Base-by-base conservation (phyloP, 2,113 vertebrate genomes). In the Catharus fuscescens region DNA sequence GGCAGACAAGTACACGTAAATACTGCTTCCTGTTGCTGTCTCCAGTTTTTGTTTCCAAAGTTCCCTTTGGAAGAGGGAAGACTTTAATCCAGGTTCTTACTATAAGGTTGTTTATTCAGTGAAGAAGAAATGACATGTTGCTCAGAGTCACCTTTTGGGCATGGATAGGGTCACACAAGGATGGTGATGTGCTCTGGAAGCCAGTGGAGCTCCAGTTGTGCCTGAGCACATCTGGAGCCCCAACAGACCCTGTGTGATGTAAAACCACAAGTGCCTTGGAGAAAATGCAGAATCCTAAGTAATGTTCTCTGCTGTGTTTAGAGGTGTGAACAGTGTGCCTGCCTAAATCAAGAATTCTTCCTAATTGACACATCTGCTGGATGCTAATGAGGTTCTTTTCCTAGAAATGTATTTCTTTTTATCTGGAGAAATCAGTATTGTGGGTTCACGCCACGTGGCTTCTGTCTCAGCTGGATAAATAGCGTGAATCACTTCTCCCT, bases 391-490 rank as follows among this genome's bases (percentile, higher is more conserved):
- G 3, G 8, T 65, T 69, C 44, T 81, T 84, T 90, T 74, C 64
- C 77, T 91, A 84, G 79, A 73, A 83, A 92, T 48, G 9, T 47
- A 44, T 94, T 90, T 20, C 17, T 84, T 92, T 80, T 92, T 90
- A 88, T 86, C 72, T 62, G 18, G 59, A 80, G 66, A 71, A 88
- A 88, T 92, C 73, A 86, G 76, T 57, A 42, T 53, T 88, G 82
- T 18, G 23, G 76, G 76, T 86, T 95, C 65, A 40, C 0, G 3
- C 65, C 86, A 71, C 9, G 40, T 93, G 95, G 71, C 72, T 94
- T 82, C 74, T 86, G 86, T 91, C 93, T 96, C 92, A 90, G 93
- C 90, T 95, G 95, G 94, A 86, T 95, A 95, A 96, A 91, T 86
- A 92, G 26, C 38, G 56, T 93, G 86, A 96, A 95, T 95, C 90